Percentiles rank a stretch among this genome's conserved stretches.
phyloP scores from a whole-genome alignment of 2,888 invertebrate genomes.

The Caenorhabditis sp. region DNA sequence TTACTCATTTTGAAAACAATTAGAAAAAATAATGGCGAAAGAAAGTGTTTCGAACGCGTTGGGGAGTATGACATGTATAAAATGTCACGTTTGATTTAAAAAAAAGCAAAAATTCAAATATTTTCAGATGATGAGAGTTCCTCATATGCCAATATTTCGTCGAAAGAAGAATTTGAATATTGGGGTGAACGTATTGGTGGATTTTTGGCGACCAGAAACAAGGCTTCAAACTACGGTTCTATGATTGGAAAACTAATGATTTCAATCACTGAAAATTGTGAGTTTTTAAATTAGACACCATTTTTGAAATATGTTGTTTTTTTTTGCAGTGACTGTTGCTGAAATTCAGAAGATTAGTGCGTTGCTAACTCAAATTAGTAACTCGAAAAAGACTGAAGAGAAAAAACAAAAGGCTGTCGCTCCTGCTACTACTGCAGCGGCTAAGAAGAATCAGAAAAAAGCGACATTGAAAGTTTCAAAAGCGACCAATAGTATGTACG shows the following conservation, averaged over 20 bases:
- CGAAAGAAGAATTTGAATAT: constrained; percentile 55
- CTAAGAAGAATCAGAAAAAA: constrained; percentile 37
- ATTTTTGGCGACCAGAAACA: constrained; percentile 45
- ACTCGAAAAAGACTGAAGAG: constrained; percentile 57
- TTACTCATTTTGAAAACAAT: too few relatives aligned
- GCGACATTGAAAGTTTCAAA: constrained; percentile 40
- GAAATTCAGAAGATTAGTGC: constrained; percentile 60
- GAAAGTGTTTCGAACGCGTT: neutral
- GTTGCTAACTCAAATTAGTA: constrained; percentile 49
- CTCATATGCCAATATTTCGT: constrained; percentile 37
- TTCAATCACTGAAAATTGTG: constrained; percentile 47
- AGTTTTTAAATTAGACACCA: constrained; percentile 16
- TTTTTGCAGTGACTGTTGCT: constrained; percentile 46
- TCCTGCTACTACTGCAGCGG: constrained; percentile 5
- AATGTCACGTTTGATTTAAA: neutral
- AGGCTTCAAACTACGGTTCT: constrained; percentile 53
- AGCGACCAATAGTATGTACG: constrained; percentile 40
- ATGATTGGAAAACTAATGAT: constrained; percentile 47
- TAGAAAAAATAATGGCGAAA: neutral
- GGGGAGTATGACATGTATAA: neutral
- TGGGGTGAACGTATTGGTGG: constrained; percentile 55
- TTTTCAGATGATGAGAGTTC: constrained; percentile 8
- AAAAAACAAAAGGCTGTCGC: constrained; percentile 24
- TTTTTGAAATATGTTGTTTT: constrained; percentile 1
- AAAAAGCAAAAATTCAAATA: neutral